Base-by-base conservation (phyloP, 2,888 invertebrate genomes). In the Cheilosia variabilis region DNA sequence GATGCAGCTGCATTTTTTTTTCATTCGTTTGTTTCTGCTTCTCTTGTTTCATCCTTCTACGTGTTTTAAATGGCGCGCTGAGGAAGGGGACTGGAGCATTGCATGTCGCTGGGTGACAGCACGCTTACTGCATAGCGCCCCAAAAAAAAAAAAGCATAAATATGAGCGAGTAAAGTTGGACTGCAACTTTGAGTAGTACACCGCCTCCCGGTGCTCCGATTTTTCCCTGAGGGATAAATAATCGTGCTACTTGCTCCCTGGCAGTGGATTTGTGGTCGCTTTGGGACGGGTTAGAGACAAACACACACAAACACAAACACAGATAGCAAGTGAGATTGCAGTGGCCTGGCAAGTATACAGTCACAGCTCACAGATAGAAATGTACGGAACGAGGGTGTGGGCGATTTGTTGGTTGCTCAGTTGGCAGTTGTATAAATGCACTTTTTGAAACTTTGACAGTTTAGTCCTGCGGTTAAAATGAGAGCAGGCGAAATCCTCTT, bases 381-480 rank as follows among this genome's bases (percentile, higher is more conserved):
- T 57, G 22, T 50, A 66, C 58, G 41, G 41, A 34, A 50, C 41
- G 24, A 31, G 58, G 62, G 5, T 55, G 43, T 31, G 55, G 77
- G 71, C 68, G 86, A 81, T 81, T 77, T 80, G 80, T 81, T 86
- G 81, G 86, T 86, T 81, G 77, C 58, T 77, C 81, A 81, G 66
- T 80, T 86, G 86, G 80, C 80, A 86, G 80, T 86, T 81, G 86
- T 86, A 86, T 86, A 86, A 86, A 86, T 86, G 86, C 81, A 86
- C 86, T 86, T 86, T 86, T 86, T 77, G 86, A 81, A 81, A 86
- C 86, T 86, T 86, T 86, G 86, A 86, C 86, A 81, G 86, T 86
- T 86, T 66, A 81, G 86, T 86, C 86, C 86, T 86, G 86, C 81
- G 86, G 86, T 86, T 77, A 77, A 77, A 86, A 86, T 66, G 72